A percentile compares a stretch with the other conserved stretches of the same genome.
Conservation (phyloP, 2,888 invertebrate genomes). For the Scotopteryx bipunctaria region DNA sequence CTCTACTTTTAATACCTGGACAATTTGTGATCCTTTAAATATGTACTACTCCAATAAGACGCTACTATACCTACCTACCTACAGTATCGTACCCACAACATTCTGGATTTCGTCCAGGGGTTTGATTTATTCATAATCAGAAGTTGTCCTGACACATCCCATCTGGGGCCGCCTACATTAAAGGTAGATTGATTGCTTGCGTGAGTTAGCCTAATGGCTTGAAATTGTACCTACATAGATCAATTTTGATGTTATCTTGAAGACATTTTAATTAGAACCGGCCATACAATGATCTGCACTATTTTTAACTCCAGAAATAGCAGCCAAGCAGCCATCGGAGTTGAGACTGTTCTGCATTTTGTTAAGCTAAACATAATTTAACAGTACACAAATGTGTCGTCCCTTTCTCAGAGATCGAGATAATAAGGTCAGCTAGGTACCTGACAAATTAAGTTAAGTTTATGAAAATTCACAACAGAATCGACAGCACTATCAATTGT, state of each 20-base stretch:
- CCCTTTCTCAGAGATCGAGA: too few species aligned
- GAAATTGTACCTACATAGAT: constrained; percentile 29
- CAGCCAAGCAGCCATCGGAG: too few species aligned
- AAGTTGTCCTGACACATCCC: constrained; percentile 24
- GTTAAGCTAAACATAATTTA: too few species aligned
- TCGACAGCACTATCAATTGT: too few species aligned
- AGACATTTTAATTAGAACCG: constrained; percentile 24
- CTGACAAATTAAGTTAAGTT: too few species aligned
- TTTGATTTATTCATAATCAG: constrained; percentile 30
- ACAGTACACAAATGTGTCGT: too few species aligned
- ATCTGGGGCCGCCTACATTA: constrained; percentile 34
- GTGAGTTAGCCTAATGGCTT: constrained; percentile 33
- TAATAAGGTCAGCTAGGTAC: too few species aligned
- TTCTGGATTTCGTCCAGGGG: constrained; percentile 9
- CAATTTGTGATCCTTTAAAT: too few species aligned
- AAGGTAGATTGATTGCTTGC: constrained; percentile 37
- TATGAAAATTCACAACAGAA: too few species aligned
- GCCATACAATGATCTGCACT: constrained; percentile 3
- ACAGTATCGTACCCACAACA: constrained; percentile 4
- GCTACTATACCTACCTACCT: too few species aligned
- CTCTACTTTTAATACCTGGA: not conserved
- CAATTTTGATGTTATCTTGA: constrained; percentile 31
- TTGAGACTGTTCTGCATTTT: too few species aligned
- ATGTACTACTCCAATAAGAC: too few species aligned
- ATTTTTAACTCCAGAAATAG: constrained; percentile 2